phyloP scores from a whole-genome alignment of 2,113 vertebrate genomes.

The Lepus americanus region DNA sequence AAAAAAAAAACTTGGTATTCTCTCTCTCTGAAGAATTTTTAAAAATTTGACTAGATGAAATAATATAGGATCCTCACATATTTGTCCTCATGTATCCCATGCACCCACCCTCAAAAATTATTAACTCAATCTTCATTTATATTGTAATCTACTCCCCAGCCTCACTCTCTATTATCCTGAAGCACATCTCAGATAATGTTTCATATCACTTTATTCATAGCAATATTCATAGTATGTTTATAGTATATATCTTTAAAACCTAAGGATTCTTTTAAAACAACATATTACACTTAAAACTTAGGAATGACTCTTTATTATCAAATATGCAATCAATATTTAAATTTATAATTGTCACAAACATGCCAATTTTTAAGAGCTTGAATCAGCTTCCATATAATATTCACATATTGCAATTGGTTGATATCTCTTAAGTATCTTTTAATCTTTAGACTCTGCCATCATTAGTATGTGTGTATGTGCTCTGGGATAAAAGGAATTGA shows the following conservation, averaged over 20 bases:
- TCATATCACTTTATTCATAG: not conserved
- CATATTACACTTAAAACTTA: constrained; percentile 20
- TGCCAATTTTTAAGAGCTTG: not conserved
- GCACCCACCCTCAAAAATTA: not conserved
- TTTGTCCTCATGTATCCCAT: not conserved
- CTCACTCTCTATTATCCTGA: not conserved
- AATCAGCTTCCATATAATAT: constrained; percentile 54
- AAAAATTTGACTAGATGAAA: not conserved
- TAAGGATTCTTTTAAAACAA: constrained; percentile 9
- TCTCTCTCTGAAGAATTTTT: not conserved
- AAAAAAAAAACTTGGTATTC: too few relatives aligned
- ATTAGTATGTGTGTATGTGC: not conserved
- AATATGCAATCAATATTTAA: not conserved
- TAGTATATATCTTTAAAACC: not conserved
- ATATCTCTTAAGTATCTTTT: not conserved
- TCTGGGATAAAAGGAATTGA: too few relatives aligned
- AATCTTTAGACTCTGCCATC: not conserved
- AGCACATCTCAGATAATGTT: not conserved
- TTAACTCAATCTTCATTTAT: constrained; percentile 1
- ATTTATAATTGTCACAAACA: not conserved
- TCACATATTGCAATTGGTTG: not conserved
- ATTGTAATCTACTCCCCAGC: not conserved
- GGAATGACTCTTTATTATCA: constrained; percentile 31
- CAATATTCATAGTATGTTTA: not conserved
- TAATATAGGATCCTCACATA: not conserved